Percentiles rank a stretch among this genome's conserved stretches.
phyloP scores from a whole-genome alignment of 2,888 invertebrate species.

The Calliopum simillimum region DNA sequence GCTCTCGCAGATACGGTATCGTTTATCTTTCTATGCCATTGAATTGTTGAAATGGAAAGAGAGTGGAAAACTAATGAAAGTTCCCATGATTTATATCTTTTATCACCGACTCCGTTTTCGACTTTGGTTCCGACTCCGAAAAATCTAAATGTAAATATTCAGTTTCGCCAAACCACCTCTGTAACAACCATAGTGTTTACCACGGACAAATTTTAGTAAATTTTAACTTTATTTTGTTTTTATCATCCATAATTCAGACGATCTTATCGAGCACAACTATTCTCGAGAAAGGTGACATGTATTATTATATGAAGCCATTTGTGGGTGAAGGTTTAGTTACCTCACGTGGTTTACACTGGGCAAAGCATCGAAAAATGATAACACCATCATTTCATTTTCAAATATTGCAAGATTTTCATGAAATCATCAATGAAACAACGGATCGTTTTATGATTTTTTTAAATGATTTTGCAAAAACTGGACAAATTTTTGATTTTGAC shows the following conservation, averaged over 20 bases:
- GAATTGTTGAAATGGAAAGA: too few species aligned
- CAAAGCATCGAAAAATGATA: constrained; percentile 67
- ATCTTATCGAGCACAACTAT: constrained; percentile 61
- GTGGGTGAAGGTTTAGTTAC: constrained; percentile 68
- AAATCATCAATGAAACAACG: constrained; percentile 68
- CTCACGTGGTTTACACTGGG: constrained; percentile 65
- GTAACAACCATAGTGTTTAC: too few species aligned
- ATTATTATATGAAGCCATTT: constrained; percentile 65
- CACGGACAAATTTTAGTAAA: too few species aligned
- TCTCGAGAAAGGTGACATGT: constrained; percentile 66
- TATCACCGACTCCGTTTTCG: too few species aligned
- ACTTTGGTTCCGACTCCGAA: too few species aligned
- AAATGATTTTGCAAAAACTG: constrained; percentile 40
- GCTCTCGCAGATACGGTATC: too few species aligned
- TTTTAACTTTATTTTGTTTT: too few species aligned
- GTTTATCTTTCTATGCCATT: too few species aligned
- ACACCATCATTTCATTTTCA: constrained; percentile 67
- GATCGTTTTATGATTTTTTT: constrained; percentile 65
- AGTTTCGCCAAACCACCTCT: too few species aligned
- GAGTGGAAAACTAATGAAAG: background rate
- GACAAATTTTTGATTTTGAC: constrained; percentile 67
- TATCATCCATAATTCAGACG: constrained; percentile 47
- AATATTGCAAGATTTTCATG: constrained; percentile 53
- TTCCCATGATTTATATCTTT: too few species aligned
- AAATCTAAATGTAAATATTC: too few species aligned